phyloP scores from a whole-genome alignment of 2,113 vertebrate genomes.

The Miniopterus natalensis region DNA sequence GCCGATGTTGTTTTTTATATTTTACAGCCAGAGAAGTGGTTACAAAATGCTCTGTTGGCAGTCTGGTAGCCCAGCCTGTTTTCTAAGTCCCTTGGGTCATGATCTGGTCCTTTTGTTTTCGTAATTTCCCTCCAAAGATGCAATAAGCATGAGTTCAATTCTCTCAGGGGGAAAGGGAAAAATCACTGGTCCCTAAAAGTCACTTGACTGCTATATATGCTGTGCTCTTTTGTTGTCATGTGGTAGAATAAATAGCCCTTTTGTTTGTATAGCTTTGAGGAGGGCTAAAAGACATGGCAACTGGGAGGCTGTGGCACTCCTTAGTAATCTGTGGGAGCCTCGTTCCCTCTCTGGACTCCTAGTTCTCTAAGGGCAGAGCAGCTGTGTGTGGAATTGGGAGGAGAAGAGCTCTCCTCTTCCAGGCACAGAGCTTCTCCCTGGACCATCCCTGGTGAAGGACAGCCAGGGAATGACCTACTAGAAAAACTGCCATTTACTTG shows the following conservation, averaged over 20 bases:
- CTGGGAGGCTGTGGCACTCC: neutral
- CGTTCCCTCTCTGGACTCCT: neutral
- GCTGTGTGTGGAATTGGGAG: neutral
- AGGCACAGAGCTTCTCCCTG: neutral
- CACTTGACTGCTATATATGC: neutral
- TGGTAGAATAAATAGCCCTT: neutral
- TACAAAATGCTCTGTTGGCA: neutral
- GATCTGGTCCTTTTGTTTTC: neutral
- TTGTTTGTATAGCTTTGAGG: neutral
- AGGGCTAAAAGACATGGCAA: neutral
- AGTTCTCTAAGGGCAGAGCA: neutral
- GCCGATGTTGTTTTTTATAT: neutral
- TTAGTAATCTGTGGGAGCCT: neutral
- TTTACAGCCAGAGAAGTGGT: neutral
- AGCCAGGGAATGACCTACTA: neutral
- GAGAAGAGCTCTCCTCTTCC: neutral
- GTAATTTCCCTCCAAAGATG: slow-evolving; percentile 16
- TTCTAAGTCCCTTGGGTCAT: neutral
- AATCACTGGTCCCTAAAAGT: neutral
- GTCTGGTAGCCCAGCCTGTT: neutral
- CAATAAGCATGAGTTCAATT: neutral
- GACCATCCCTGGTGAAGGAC: neutral
- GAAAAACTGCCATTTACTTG: neutral
- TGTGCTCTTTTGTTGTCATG: neutral
- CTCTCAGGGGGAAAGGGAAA: neutral